Percentiles rank a stretch among this genome's conserved stretches.
These are phyloP conservation scores for Rhagoletis pomonella DNA, from an alignment of 1,140 invertebrate genomes.

Conservation along the genomic window DNA sequence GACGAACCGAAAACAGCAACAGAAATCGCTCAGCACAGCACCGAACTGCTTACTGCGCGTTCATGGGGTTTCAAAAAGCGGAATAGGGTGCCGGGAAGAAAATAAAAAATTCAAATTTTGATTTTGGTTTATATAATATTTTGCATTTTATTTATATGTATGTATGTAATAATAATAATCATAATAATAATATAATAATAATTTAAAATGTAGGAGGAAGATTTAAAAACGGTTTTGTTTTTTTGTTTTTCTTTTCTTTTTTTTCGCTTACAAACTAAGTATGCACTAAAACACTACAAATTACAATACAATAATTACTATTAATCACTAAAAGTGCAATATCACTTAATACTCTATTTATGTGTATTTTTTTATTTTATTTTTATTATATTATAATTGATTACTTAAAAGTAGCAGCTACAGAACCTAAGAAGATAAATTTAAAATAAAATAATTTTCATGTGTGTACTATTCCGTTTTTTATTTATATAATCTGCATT, in stretches of 20 bases:
- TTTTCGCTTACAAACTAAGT: background rate
- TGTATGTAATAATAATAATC: constrained; percentile 47
- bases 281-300: constrained; percentile 50
- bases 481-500: constrained; percentile 27
- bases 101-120: constrained; percentile 3
- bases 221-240: constrained; percentile 47
- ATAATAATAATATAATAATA: constrained; percentile 37
- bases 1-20: constrained; percentile 6
- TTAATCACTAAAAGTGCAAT: constrained; percentile 54
- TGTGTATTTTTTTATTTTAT: constrained; percentile 56
- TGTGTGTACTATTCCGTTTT: background rate
- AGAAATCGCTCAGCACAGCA: background rate
- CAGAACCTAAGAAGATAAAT: constrained; percentile 57
- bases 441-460: constrained; percentile 60
- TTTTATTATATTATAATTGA: constrained; percentile 57
- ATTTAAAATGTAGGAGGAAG: constrained; percentile 52
- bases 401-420: constrained; percentile 29
- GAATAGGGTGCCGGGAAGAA: background rate
- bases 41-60: background rate
- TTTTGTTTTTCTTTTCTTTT: background rate
- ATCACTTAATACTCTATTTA: constrained; percentile 58
- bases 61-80: background rate
- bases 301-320: constrained; percentile 52
- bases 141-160: constrained; percentile 52
- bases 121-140: constrained; percentile 51